Evolutionary conservation across 1,140 invertebrate genomes (phyloP).

Genomic region (Zaprionus africanus): DNA sequence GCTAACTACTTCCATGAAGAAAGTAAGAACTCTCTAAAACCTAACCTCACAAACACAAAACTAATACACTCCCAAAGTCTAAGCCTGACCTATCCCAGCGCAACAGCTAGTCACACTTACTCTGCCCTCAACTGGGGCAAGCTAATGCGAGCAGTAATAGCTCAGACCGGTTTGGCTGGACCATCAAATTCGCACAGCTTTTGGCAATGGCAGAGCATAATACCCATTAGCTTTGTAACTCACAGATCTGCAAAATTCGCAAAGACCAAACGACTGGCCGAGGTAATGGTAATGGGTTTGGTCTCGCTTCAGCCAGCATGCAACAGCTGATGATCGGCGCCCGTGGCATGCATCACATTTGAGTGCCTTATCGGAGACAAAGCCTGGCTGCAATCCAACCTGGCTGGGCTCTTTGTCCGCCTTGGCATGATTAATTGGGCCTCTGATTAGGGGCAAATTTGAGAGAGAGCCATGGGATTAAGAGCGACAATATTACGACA

Average conservation of each 20-base stretch:
- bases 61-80: neutral
- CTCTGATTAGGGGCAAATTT: constrained; percentile 29
- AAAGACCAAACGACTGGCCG: neutral
- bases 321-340: constrained; percentile 5
- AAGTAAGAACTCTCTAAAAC: too few species aligned
- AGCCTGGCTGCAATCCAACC: neutral
- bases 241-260: neutral
- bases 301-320: neutral
- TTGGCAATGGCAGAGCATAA: constrained; percentile 24
- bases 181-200: constrained; percentile 30
- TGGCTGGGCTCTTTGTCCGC: neutral
- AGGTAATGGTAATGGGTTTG: constrained; percentile 10
- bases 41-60: neutral
- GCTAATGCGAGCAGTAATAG: constrained; percentile 3
- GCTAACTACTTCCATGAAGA: neutral
- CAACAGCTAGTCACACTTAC: neutral
- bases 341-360: constrained; percentile 8
- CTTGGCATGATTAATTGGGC: constrained; percentile 38
- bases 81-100: neutral
- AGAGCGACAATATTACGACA: constrained; percentile 32
- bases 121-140: neutral
- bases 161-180: constrained; percentile 17
- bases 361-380: constrained; percentile 5
- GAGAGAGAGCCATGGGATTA: constrained; percentile 21
- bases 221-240: neutral